Evolutionary conservation across 2,113 vertebrate species (phyloP).

Genomic region (Lepidothrix coronata): DNA sequence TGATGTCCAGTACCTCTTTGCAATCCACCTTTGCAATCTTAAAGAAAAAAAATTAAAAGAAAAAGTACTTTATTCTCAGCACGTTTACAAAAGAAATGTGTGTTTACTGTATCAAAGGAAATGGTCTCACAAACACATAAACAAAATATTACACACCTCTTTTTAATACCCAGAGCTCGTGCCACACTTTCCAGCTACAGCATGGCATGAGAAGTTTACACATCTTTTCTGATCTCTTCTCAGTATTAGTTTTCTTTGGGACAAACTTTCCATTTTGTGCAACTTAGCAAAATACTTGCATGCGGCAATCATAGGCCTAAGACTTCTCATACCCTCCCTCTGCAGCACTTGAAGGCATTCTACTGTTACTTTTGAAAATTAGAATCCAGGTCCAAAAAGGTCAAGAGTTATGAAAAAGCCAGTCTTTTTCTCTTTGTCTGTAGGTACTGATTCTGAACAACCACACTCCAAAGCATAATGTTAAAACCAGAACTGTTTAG

Average conservation of each 20-base stretch:
- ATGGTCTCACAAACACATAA: not conserved
- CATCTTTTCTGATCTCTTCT: not conserved
- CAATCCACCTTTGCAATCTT: constrained; percentile 95
- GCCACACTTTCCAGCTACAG: not conserved
- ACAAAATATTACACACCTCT: fast-evolving
- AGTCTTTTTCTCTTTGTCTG: not conserved
- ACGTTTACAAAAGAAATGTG: not conserved
- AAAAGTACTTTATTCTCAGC: not conserved
- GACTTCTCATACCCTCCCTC: not conserved
- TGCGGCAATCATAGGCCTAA: not conserved
- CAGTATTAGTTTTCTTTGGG: not conserved
- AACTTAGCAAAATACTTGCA: not conserved
- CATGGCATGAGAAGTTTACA: not conserved
- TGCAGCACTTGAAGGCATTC: not conserved
- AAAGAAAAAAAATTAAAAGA: constrained; percentile 2
- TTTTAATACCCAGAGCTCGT: not conserved
- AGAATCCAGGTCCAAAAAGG: not conserved
- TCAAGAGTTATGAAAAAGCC: not conserved
- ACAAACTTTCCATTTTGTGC: not conserved
- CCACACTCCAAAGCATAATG: not conserved
- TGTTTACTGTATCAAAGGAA: not conserved
- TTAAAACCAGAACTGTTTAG: not conserved
- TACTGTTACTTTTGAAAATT: not conserved
- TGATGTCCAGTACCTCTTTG: constrained; percentile 94
- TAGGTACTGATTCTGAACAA: not conserved